These are phyloP conservation scores for Neosilurus mollespiculum DNA, from an alignment of 2,797 vertebrate species.

Conservation along the genomic window DNA sequence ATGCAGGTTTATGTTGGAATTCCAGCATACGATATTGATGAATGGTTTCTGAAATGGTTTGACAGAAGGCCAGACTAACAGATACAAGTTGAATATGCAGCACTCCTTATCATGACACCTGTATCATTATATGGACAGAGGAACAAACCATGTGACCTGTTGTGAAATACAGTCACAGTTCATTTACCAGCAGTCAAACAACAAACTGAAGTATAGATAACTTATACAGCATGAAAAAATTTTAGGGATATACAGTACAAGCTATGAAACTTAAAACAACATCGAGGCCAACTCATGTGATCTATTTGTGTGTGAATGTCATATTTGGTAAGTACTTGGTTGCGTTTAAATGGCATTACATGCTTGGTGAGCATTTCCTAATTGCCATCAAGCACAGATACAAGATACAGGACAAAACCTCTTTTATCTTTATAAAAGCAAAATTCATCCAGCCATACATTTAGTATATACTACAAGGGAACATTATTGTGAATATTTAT, in stretches of 20 bases:
- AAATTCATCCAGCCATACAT: not conserved
- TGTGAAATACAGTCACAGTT: not conserved
- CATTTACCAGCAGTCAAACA: not conserved
- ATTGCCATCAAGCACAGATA: not conserved
- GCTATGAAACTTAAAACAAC: not conserved
- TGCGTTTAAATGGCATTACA: not conserved
- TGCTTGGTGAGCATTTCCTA: not conserved
- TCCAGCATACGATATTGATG: not conserved
- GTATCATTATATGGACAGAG: not conserved
- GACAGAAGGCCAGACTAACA: slow-evolving; percentile 16
- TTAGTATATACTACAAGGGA: too few species aligned
- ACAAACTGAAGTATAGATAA: not conserved
- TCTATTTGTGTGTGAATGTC: not conserved
- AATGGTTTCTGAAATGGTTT: slow-evolving; percentile 29
- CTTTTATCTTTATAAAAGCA: not conserved
- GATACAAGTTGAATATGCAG: slow-evolving; percentile 36
- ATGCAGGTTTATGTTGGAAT: not conserved
- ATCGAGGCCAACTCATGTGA: not conserved
- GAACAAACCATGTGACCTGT: not conserved
- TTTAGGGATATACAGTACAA: not conserved
- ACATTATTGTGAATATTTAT: too few species aligned
- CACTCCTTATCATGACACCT: slow-evolving; percentile 17
- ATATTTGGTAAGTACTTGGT: not conserved
- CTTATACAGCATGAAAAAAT: not conserved
- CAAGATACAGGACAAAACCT: not conserved